Evolutionary conservation across 2,888 invertebrate species (phyloP), one percentile per base, ranked within the genome.

Genomic region (Lasioglossum calceatum): DNA sequence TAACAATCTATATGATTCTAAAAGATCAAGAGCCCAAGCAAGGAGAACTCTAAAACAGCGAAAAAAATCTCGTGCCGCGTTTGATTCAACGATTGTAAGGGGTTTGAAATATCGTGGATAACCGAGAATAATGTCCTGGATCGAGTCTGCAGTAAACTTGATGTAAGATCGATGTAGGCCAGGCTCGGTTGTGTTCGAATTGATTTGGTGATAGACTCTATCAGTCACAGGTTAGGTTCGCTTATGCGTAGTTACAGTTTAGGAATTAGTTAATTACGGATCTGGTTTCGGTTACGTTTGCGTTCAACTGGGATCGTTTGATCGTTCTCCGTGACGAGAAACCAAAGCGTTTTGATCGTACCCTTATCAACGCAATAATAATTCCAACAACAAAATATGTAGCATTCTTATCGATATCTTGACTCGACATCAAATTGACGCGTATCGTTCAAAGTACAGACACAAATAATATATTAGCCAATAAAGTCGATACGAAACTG

Each of bases 201-300:
- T 61, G 27, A 61, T 27, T 27, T 14, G 61, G 27, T 0, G 61
- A 61, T 61, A 27, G 61, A 61, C 27, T 27, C 61, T 61, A 27
- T 61, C 61, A 14, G 61, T 27, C 61, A 27, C 61, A 61, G 61
- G 27, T 61, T 27, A 4, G 61, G 61, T 10, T 61, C 61, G 27
- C 61, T 27, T 61, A 61, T 12, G 61, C 27, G 61, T 61, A 61
- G 14, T 61, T 27, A 27, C 27, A 61, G 61, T 61, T 27, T 27
- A 61, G 61, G 61, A 61, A 61, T 61, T 61, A 61, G 61, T 61
- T 61, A 61, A 61, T 61, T 61, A 27, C 27, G 27, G 27, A n/a
- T 14, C 27, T 5, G 61, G 27, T 27, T 27, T 61, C 61, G n/a
- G 61, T 27, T 61, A 61, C 27, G 27, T 61, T 27, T 27, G 27